Conservation (phyloP, 35 echinoderm and acorn worm species). For the Apostichopus japonicus region DNA sequence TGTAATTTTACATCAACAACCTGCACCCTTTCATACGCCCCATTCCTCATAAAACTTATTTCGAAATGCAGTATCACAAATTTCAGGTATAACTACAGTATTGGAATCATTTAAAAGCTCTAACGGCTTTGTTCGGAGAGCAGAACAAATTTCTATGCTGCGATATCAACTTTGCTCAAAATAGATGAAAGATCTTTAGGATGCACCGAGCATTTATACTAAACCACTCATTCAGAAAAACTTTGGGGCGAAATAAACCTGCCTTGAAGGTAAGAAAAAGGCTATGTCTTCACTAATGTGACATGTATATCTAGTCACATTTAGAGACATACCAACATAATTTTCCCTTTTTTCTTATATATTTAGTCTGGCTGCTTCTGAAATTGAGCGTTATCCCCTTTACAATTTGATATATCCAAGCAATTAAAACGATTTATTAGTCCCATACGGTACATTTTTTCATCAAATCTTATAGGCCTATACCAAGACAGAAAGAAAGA, state of each 20-base stretch:
- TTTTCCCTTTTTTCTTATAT: background rate
- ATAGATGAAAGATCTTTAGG: too few relatives aligned
- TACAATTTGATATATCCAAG: background rate
- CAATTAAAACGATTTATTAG: conserved; percentile 55
- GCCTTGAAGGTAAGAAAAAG: background rate
- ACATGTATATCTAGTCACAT: conserved; percentile 4
- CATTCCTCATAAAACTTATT: too few relatives aligned
- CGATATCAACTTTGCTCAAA: too few relatives aligned
- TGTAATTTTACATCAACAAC: too few relatives aligned
- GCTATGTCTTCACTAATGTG: background rate
- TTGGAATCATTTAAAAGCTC: too few relatives aligned
- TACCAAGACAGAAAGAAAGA: background rate
- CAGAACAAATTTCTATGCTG: too few relatives aligned
- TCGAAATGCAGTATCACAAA: too few relatives aligned
- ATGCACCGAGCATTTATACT: too few relatives aligned
- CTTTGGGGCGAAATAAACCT: background rate
- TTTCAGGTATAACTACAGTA: too few relatives aligned
- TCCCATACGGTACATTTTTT: conserved; percentile 24
- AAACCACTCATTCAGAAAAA: too few relatives aligned
- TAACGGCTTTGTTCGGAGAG: too few relatives aligned
- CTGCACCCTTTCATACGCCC: too few relatives aligned
- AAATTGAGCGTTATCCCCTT: conserved; percentile 1
- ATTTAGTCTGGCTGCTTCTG: background rate
- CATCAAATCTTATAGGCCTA: background rate
- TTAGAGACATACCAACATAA: background rate